Conservation (phyloP, 2,888 invertebrate genomes). For the Archaeoteleia sp. region DNA sequence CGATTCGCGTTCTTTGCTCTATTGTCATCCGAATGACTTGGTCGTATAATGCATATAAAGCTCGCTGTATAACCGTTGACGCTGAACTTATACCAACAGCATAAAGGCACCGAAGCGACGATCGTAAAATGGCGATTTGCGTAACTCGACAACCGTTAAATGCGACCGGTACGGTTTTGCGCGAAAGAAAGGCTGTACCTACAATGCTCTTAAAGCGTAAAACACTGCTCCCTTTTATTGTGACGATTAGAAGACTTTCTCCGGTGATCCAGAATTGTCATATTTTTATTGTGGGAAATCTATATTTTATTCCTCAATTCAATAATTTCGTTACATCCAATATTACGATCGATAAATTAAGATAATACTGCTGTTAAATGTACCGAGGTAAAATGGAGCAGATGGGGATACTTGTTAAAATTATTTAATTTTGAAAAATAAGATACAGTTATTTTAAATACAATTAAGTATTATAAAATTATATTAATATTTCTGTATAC, state of each 20-base stretch:
- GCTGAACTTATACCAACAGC: constrained; percentile 25
- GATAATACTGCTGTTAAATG: too few relatives aligned
- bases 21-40: constrained; percentile 37
- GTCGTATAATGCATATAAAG: constrained; percentile 44
- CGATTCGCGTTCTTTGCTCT: constrained; percentile 38
- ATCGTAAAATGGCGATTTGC: constrained; percentile 49
- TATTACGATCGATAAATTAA: too few relatives aligned
- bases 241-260: constrained; percentile 11
- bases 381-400: too few relatives aligned
- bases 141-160: constrained; percentile 28
- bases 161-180: constrained; percentile 27
- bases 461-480: too few relatives aligned
- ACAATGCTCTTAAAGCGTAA: too few relatives aligned
- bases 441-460: too few relatives aligned
- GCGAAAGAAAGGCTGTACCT: constrained; percentile 10
- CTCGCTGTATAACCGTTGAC: constrained; percentile 31
- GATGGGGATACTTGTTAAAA: too few relatives aligned
- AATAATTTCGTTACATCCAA: too few relatives aligned
- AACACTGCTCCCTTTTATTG: constrained; percentile 27
- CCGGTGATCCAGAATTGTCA: background rate
- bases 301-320: background rate
- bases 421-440: too few relatives aligned
- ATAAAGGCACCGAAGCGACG: constrained; percentile 40
- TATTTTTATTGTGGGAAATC: background rate
- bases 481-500: too few relatives aligned